Conservation (phyloP, 2,888 invertebrate genomes). For the Notodonta ziczac region DNA sequence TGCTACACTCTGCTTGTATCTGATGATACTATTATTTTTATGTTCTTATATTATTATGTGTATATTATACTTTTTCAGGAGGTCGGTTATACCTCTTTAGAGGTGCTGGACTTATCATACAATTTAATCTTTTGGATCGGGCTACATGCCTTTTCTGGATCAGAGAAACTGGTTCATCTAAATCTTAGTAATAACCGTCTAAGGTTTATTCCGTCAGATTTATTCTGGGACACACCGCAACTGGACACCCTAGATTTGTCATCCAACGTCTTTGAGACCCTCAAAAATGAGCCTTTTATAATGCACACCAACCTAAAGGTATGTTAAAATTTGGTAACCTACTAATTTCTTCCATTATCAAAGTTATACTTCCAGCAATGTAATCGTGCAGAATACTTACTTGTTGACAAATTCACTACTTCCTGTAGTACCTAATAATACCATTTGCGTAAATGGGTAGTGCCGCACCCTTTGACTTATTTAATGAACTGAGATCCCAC, state of each 20-base stretch:
- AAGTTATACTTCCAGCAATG: no score
- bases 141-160: slow-evolving; percentile 83
- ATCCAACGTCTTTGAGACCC: slow-evolving; percentile 85
- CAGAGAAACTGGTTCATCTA: slow-evolving; percentile 77
- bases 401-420: no score
- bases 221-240: slow-evolving; percentile 83
- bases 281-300: slow-evolving; percentile 83
- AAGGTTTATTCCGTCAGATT: slow-evolving; percentile 79
- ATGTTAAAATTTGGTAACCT: slow-evolving; percentile 17
- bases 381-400: no score
- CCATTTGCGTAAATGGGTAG: no score
- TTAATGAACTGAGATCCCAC: no score
- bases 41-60: neutral
- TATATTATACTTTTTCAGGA: slow-evolving; percentile 65
- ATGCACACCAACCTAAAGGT: slow-evolving; percentile 82
- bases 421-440: no score
- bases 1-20: neutral
- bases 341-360: no score
- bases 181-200: slow-evolving; percentile 87
- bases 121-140: slow-evolving; percentile 87
- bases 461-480: no score
- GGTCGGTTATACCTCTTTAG: slow-evolving; percentile 73
- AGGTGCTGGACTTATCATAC: slow-evolving; percentile 81
- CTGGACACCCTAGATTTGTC: slow-evolving; percentile 84
- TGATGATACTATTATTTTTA: neutral